These are phyloP conservation scores for Pseudococcus jackbeardsleyi DNA, from an alignment of 2,888 invertebrate genomes.

Conservation along the genomic window DNA sequence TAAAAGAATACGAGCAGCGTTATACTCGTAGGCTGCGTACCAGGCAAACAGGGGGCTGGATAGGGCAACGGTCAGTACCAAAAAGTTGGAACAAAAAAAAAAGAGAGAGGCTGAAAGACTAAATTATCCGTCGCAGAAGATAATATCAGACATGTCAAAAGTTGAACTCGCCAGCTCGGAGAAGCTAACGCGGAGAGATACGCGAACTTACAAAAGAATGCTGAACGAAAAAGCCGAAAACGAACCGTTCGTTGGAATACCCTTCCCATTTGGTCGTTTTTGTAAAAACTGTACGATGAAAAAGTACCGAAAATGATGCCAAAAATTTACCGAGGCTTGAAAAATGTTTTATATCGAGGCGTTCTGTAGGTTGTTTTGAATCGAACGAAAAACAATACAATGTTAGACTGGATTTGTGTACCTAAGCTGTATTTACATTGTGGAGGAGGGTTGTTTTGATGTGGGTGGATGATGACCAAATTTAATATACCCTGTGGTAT, in stretches of 20 bases:
- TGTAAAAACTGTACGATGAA: background rate
- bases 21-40: background rate
- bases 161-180: background rate
- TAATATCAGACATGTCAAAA: slow-evolving; percentile 3
- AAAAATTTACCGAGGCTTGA: background rate
- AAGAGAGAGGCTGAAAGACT: background rate
- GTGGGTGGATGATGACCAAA: background rate
- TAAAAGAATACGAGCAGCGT: background rate
- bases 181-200: background rate
- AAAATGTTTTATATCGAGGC: no score
- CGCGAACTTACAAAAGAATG: background rate
- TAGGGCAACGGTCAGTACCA: background rate
- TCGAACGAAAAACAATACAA: background rate
- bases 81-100: slow-evolving; percentile 32
- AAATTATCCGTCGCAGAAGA: slow-evolving; percentile 9
- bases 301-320: background rate
- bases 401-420: background rate
- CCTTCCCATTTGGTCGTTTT: background rate
- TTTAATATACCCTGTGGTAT: background rate
- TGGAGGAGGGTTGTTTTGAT: background rate
- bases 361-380: background rate
- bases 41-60: background rate
- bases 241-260: no score
- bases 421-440: background rate
- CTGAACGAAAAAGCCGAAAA: background rate